Conservation (phyloP, 2,888 invertebrate genomes). For the Dendrolimus pini region DNA sequence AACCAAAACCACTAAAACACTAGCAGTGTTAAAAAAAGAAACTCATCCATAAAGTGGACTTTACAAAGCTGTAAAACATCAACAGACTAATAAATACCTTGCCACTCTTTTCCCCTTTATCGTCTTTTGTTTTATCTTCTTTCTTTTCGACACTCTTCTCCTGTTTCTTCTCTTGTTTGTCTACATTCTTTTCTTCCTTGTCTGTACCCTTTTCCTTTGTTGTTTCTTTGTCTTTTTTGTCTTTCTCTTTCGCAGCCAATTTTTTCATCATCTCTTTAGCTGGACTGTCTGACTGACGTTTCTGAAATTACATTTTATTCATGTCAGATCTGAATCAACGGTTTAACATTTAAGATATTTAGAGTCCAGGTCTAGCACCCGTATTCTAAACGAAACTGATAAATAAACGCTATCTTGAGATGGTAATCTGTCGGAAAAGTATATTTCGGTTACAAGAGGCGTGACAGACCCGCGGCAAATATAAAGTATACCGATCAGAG, state of each 20-base stretch:
- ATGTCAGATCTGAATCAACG: too few species aligned
- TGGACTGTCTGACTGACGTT: constrained; percentile 44
- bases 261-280: constrained; percentile 69
- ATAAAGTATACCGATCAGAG: too few species aligned
- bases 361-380: too few species aligned
- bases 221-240: constrained; percentile 15
- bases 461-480: too few species aligned
- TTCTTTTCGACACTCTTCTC: constrained; percentile 28
- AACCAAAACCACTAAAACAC: background rate
- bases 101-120: constrained; percentile 38
- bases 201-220: constrained; percentile 14
- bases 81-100: constrained; percentile 32
- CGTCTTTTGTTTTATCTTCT: constrained; percentile 4
- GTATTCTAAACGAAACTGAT: too few species aligned
- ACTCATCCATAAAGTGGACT: background rate
- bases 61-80: background rate
- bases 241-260: constrained; percentile 40
- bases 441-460: too few species aligned
- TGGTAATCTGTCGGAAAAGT: too few species aligned
- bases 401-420: too few species aligned
- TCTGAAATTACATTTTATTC: constrained; percentile 22
- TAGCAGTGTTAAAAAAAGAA: background rate
- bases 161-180: constrained; percentile 16
- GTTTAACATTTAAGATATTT: too few species aligned
- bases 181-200: constrained; percentile 16